Evolutionary conservation across 1,140 invertebrate genomes (phyloP).

Genomic region (Nomia melanderi): DNA sequence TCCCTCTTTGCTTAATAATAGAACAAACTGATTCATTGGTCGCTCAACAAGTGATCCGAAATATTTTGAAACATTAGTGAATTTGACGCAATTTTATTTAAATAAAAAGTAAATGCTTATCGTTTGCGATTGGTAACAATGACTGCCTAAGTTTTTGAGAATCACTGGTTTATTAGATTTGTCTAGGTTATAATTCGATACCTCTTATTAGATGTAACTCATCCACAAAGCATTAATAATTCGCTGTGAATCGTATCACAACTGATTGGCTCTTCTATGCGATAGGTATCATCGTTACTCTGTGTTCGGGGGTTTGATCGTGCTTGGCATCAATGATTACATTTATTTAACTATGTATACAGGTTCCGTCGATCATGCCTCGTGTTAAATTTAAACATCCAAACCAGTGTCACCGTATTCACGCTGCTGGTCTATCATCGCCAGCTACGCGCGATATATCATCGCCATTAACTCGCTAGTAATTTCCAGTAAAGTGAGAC

Average conservation of each 20-base stretch:
- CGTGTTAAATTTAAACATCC: slow-evolving; percentile 31
- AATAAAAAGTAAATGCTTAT: no score
- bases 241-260: background rate
- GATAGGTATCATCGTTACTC: background rate
- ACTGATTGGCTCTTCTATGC: background rate
- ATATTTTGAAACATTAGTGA: no score
- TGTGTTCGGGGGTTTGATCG: background rate
- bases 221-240: background rate
- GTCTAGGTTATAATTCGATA: no score
- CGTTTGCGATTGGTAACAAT: no score
- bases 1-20: no score
- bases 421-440: slow-evolving; percentile 33
- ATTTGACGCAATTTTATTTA: no score
- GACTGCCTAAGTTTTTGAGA: no score
- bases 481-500: slow-evolving; percentile 15
- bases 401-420: background rate
- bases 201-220: no score
- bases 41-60: no score
- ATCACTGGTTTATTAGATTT: no score
- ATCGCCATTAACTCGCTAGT: slow-evolving; percentile 14
- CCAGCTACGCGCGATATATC: slow-evolving; percentile 28
- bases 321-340: slow-evolving; percentile 1
- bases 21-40: no score
- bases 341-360: background rate
- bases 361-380: slow-evolving; percentile 1